Evolutionary conservation across 2,888 invertebrate species (phyloP).

Genomic region (Lysandra coridon): DNA sequence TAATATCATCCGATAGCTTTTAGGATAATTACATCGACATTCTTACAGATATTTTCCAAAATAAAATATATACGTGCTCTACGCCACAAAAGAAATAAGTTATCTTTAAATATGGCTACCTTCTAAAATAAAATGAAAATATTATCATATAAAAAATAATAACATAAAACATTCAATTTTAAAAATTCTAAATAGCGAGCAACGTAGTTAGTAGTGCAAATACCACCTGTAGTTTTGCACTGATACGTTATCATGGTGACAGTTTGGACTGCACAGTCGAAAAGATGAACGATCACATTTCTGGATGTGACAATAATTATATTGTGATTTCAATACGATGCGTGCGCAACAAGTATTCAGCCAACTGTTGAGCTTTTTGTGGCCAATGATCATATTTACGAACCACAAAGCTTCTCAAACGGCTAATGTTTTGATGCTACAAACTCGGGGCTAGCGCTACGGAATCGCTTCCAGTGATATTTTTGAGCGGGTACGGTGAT

Average conservation of each 20-base stretch:
- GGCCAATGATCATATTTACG: constrained; percentile 48
- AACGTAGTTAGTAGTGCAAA: neutral
- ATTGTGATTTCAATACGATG: constrained; percentile 57
- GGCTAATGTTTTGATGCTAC: constrained; percentile 34
- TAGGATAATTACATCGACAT: neutral
- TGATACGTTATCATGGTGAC: neutral
- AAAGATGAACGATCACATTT: neutral
- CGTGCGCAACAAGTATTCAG: constrained; percentile 72
- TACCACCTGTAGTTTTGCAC: neutral
- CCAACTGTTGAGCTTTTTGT: constrained; percentile 71
- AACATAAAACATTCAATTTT: neutral
- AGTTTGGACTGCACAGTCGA: neutral
- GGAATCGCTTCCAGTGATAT: neutral
- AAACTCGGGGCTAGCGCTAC: neutral
- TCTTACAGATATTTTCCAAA: neutral
- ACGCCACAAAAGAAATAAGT: neutral
- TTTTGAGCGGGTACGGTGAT: neutral
- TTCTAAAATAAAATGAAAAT: no score
- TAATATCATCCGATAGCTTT: no score
- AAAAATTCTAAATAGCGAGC: neutral
- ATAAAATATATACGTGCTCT: neutral
- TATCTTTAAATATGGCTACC: no score
- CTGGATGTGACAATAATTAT: constrained; percentile 50
- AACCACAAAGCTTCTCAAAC: constrained; percentile 37
- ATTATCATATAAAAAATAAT: no score